A percentile compares a stretch with the other conserved stretches of the same genome.
Conservation (phyloP, 2,797 vertebrate genomes). For the Basileuterus tristriatus region DNA sequence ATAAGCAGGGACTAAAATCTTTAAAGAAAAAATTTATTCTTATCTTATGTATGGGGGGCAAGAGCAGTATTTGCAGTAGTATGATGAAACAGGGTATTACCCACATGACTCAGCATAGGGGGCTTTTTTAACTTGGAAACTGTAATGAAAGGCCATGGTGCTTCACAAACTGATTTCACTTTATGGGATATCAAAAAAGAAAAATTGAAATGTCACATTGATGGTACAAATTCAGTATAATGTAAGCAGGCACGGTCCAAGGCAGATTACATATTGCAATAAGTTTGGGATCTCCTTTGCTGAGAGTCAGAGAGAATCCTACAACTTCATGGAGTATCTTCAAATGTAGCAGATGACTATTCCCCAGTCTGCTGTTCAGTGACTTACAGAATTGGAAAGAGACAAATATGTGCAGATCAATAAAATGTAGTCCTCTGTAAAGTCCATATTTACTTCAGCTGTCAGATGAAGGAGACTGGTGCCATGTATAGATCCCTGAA, state of each 20-base stretch:
- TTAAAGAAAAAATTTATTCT: slow-evolving; percentile 24
- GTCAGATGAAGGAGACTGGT: background rate
- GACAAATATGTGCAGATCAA: background rate
- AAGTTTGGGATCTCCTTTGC: background rate
- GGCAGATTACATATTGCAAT: background rate
- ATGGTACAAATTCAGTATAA: background rate
- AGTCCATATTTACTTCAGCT: background rate
- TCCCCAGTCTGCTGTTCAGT: background rate
- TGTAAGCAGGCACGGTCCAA: background rate
- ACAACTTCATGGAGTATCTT: background rate
- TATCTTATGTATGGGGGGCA: background rate
- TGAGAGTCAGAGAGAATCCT: background rate
- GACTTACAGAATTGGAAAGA: background rate
- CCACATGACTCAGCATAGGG: background rate
- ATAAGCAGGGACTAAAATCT: background rate
- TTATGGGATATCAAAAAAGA: background rate
- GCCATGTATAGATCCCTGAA: background rate
- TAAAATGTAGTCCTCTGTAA: background rate
- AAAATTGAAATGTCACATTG: background rate
- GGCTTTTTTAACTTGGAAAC: background rate
- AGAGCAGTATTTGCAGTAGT: background rate
- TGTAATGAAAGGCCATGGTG: background rate
- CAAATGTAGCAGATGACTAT: background rate
- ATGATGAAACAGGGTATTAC: background rate
- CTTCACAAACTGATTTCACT: background rate